A percentile compares a stretch with the other conserved stretches of the same genome.
phyloP scores from a whole-genome alignment of 2,113 vertebrate species.

The Sinocyclocheilus rhinocerous region DNA sequence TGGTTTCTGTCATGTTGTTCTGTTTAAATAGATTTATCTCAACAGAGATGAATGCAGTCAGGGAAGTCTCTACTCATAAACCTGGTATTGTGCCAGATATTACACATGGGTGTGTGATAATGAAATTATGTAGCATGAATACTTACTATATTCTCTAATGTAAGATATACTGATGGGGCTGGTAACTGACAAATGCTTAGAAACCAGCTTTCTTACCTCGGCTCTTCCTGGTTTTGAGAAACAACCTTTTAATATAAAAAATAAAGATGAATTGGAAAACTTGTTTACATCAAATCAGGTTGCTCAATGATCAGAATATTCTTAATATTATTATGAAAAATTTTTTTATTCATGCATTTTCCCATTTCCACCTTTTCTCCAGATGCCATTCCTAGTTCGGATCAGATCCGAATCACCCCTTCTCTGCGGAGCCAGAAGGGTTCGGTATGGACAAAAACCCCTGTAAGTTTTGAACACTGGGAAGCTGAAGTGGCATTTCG shows the following conservation, averaged over 20 bases:
- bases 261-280: no score
- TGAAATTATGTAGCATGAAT: no score
- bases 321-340: neutral
- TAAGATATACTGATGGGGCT: no score
- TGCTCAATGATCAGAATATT: no score
- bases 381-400: conserved; percentile 95
- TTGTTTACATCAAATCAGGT: no score
- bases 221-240: no score
- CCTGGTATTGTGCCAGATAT: neutral
- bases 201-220: no score
- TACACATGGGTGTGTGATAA: neutral
- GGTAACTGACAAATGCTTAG: no score
- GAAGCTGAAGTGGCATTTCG: conserved; percentile 93
- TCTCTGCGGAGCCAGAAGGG: conserved; percentile 94
- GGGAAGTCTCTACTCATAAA: neutral
- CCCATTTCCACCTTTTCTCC: neutral
- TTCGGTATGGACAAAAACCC: conserved; percentile 90
- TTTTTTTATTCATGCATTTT: neutral
- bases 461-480: conserved; percentile 86
- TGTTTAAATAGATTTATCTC: neutral
- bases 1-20: neutral
- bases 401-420: conserved; percentile 93
- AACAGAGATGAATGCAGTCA: neutral
- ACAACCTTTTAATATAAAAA: no score
- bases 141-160: no score